Percentiles rank a stretch among this genome's conserved stretches.
These are phyloP conservation scores for Linepithema humile DNA, from an alignment of 1,140 invertebrate genomes.

Conservation along the genomic window DNA sequence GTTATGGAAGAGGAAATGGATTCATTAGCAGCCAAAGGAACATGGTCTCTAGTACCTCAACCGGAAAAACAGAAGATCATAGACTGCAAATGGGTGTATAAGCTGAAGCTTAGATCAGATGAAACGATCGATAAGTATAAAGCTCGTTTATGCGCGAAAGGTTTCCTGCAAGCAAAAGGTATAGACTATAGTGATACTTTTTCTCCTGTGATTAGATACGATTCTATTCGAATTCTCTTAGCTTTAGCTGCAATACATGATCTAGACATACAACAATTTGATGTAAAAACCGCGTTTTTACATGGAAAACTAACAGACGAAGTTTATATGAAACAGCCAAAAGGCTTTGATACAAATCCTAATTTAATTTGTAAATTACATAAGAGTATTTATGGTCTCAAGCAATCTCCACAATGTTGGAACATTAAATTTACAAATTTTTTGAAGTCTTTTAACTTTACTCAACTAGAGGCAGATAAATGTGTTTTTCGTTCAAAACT, in stretches of 20 bases:
- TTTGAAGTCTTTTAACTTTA: background rate
- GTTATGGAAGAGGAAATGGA: background rate
- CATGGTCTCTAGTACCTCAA: background rate
- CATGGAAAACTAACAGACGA: background rate
- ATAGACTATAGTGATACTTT: background rate
- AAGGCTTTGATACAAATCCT: background rate
- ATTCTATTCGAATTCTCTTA: background rate
- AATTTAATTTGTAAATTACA: background rate
- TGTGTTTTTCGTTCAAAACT: background rate
- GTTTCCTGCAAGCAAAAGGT: background rate
- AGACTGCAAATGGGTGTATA: conserved; percentile 3
- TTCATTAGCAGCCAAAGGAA: background rate
- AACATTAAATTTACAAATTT: background rate
- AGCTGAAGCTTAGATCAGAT: background rate
- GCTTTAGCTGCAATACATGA: background rate
- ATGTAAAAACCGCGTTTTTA: background rate
- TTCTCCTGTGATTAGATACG: background rate
- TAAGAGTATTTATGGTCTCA: conserved; percentile 18
- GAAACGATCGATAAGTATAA: background rate
- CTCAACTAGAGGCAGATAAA: background rate
- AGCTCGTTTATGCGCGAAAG: background rate
- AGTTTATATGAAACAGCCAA: background rate
- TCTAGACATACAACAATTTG: too few species aligned
- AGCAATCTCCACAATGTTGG: background rate
- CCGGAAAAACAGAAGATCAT: background rate